Base-by-base conservation (phyloP, 2,888 invertebrate genomes). In the Tuberolachnus salignus region DNA sequence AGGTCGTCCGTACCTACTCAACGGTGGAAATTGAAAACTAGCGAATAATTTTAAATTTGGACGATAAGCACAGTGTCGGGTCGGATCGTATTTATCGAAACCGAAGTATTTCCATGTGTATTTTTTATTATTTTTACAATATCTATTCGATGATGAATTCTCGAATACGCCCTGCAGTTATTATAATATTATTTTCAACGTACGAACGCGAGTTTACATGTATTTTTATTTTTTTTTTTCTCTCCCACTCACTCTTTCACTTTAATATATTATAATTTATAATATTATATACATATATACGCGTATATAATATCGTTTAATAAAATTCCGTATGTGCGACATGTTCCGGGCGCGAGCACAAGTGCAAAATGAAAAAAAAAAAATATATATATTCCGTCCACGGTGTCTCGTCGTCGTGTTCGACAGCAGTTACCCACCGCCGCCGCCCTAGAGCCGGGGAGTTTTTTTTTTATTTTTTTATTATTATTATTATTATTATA, bases 301-400 rank as follows among this genome's bases (percentile, higher is more conserved):
- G 6, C 3, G 6, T 34, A 6, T 34, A 34, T 34, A 34, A 34
- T 34, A 42, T 42, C 73, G 63, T 61, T 78, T 78, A 78, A 67
- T 78, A 78, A 55, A 78, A 78, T 78, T 78, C 59, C 66, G 46
- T 57, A 67, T 67, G 75, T 57, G 67, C 66, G 75, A 66, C 66
- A 53, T 57, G 67, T 67, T 57, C 67, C 59, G 34, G 34, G 34
- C 6, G 42, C 57, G 26, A 73, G 42, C 73, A 46, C 66, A 53
- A 64, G 64, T 55, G 74, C 53, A 74, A 67, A 67, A 67, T 75
- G 75, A 67, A 75, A 69, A 66, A 66, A 16, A 66, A 66, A 34
- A 34, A 34, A 34, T 34, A 34, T 34, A 34, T 34, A 34, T 78
- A 78, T 78, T 78, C 78, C 67, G 59, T 78, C 67, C 78, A 78